A percentile compares a stretch with the other conserved stretches of the same genome.
Conservation (phyloP, 2,888 invertebrate species). For the Eupeodes luniger region DNA sequence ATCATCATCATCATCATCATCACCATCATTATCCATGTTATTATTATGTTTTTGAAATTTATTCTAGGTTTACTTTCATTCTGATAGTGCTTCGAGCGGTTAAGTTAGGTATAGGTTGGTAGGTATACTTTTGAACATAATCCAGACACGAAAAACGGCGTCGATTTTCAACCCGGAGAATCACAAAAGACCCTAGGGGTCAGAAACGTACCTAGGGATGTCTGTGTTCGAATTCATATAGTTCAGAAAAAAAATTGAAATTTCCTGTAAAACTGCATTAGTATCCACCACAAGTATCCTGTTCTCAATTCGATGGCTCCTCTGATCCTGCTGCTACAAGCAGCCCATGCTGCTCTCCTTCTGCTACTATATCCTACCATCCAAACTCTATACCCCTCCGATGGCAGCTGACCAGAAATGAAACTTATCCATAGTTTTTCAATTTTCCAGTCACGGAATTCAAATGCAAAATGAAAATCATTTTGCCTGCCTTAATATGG, state of each 20-base stretch:
- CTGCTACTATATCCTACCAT: not conserved
- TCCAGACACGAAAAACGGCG: slow-evolving; percentile 15
- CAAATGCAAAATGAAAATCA: slow-evolving; percentile 62
- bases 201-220: slow-evolving; percentile 7
- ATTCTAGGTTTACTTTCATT: slow-evolving; percentile 31
- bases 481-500: slow-evolving; percentile 27
- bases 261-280: slow-evolving; percentile 50
- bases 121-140: slow-evolving; percentile 11
- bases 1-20: slow-evolving; percentile 20
- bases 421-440: slow-evolving; percentile 69
- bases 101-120: too few relatives aligned
- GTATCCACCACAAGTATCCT: slow-evolving; percentile 57
- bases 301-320: slow-evolving; percentile 39
- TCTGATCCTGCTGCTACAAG: too few relatives aligned
- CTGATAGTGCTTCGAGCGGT: not conserved
- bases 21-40: slow-evolving; percentile 46
- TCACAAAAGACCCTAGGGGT: slow-evolving; percentile 4
- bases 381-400: slow-evolving; percentile 1
- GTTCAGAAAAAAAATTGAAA: not conserved
- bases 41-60: slow-evolving; percentile 54
- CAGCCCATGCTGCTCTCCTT: not conserved
- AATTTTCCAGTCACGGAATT: slow-evolving; percentile 74
- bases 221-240: not conserved
- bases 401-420: slow-evolving; percentile 72
- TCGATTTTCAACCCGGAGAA: slow-evolving; percentile 49